phyloP scores from a whole-genome alignment of 2,797 vertebrate genomes.

The Clarias pachynema region DNA sequence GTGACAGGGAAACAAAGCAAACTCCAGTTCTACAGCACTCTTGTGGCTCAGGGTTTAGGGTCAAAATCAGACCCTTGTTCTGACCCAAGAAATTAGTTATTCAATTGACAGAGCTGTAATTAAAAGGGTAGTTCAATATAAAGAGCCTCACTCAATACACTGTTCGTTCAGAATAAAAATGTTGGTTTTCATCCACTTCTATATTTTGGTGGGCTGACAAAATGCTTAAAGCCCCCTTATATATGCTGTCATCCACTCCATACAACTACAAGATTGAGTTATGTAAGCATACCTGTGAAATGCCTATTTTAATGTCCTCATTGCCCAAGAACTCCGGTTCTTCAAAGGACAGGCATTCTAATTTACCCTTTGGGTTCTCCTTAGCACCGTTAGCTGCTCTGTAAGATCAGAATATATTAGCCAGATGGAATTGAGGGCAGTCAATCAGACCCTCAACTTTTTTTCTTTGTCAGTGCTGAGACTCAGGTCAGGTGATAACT shows the following conservation, averaged over 20 bases:
- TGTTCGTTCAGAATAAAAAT: conserved; percentile 1
- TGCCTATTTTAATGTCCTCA: neutral
- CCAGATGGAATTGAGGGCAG: neutral
- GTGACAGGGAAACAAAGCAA: neutral
- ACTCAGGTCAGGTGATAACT: neutral
- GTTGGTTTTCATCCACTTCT: neutral
- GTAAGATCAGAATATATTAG: conserved; percentile 1
- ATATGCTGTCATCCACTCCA: neutral
- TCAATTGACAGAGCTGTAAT: neutral
- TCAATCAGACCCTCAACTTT: neutral
- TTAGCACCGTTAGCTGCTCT: neutral
- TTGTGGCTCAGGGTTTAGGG: neutral
- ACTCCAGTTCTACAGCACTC: neutral
- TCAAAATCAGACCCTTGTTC: neutral
- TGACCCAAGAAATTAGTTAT: neutral
- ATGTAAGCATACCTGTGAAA: neutral
- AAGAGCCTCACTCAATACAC: neutral
- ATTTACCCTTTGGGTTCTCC: neutral
- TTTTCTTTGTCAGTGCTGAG: neutral
- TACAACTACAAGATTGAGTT: neutral
- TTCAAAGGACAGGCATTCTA: conserved; percentile 1
- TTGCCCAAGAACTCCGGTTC: neutral
- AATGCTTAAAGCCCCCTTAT: neutral
- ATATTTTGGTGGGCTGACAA: neutral
- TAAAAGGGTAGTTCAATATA: neutral